phyloP scores from a whole-genome alignment of 2,797 vertebrate genomes.

The Galaxias olidus region DNA sequence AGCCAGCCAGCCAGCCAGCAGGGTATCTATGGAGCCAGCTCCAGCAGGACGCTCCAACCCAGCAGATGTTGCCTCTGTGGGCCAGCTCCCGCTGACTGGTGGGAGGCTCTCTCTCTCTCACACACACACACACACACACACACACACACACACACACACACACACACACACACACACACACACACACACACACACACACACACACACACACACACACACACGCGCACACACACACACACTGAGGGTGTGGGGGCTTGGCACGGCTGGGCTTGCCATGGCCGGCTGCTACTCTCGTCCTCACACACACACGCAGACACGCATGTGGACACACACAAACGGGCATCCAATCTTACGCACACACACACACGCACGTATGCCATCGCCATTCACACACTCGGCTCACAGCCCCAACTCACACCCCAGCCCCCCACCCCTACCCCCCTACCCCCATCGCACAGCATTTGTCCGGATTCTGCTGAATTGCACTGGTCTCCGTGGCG shows the following conservation, averaged over 20 bases:
- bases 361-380: not conserved
- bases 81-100: conserved; percentile 70
- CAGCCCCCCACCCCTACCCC: not conserved
- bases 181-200: conserved; percentile 25
- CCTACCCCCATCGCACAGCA: not conserved
- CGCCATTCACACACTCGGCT: not conserved
- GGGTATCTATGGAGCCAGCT: conserved; percentile 56
- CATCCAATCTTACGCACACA: not conserved
- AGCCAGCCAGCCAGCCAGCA: conserved; percentile 64
- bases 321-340: conserved; percentile 16
- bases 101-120: conserved; percentile 53
- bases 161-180: conserved; percentile 11
- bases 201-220: conserved; percentile 19
- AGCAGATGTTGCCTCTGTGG: conserved; percentile 76
- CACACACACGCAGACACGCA: conserved; percentile 24
- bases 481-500: conserved; percentile 42
- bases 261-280: too few relatives aligned
- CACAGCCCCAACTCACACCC: not conserved
- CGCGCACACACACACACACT: not conserved
- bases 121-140: conserved; percentile 57
- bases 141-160: conserved; percentile 36
- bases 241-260: too few relatives aligned
- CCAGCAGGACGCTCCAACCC: conserved; percentile 66
- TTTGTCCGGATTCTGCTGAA: conserved; percentile 64
- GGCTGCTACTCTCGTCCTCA: conserved; percentile 8